Evolutionary conservation across 1,140 invertebrate species (phyloP).

Genomic region (roundworm (Caenorhabditis elegans)): WBcel235 BX284603.4:4654501-4655000

Average conservation of each 20-base stretch:
- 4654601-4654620: not conserved
- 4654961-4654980: not conserved
- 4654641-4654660: too few species aligned
- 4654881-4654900: not conserved
- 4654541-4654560: not conserved
- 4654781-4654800: not conserved
- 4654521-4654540: not conserved
- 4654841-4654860: not conserved
- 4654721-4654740: not conserved
- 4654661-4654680: too few species aligned
- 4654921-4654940: not conserved
- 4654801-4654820: not conserved
- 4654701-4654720: not conserved
- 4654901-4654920: not conserved
- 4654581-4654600: not conserved
- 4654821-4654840: not conserved
- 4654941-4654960: not conserved
- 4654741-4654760: not conserved
- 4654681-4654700: not conserved
- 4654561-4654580: not conserved
- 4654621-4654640: not conserved
- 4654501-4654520: not conserved
- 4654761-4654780: not conserved
- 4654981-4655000: not conserved
- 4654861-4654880: not conserved